Conservation (phyloP, 2,888 invertebrate species). For the Caenorhabditis sp. region DNA sequence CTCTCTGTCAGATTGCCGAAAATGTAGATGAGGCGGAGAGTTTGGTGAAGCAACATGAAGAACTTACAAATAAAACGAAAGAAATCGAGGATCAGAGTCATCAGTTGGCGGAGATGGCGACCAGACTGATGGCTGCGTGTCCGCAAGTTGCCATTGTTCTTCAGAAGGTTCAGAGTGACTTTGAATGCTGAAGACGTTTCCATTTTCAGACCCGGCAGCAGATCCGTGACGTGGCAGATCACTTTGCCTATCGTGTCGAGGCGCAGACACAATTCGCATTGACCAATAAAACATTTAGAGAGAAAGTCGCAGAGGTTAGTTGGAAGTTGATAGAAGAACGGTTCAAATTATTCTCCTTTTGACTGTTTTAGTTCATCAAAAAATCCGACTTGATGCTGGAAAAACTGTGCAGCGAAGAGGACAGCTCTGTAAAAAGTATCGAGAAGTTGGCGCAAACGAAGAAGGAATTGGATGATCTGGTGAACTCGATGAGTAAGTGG, state of each 20-base stretch:
- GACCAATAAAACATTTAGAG: constrained; percentile 89
- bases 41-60: constrained; percentile 88
- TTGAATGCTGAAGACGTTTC: not conserved
- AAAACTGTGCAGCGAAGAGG: constrained; percentile 82
- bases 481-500: constrained; percentile 68
- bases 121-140: constrained; percentile 84
- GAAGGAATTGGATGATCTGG: constrained; percentile 83
- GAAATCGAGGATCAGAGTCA: constrained; percentile 90
- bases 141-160: constrained; percentile 87
- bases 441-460: constrained; percentile 39
- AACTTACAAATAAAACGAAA: constrained; percentile 85
- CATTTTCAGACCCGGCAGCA: constrained; percentile 88
- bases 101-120: constrained; percentile 89
- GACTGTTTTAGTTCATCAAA: constrained; percentile 82
- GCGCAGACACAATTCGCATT: constrained; percentile 88
- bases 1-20: constrained; percentile 86
- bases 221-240: constrained; percentile 90
- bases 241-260: constrained; percentile 89
- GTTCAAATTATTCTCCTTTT: not conserved
- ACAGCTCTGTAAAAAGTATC: constrained; percentile 46
- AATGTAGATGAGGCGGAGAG: constrained; percentile 88
- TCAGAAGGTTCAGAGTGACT: constrained; percentile 83
- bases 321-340: constrained; percentile 69
- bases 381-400: constrained; percentile 83
- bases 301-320: constrained; percentile 89